phyloP scores from a whole-genome alignment of 2,797 vertebrate genomes.

The Bryconaethiops microstoma region DNA sequence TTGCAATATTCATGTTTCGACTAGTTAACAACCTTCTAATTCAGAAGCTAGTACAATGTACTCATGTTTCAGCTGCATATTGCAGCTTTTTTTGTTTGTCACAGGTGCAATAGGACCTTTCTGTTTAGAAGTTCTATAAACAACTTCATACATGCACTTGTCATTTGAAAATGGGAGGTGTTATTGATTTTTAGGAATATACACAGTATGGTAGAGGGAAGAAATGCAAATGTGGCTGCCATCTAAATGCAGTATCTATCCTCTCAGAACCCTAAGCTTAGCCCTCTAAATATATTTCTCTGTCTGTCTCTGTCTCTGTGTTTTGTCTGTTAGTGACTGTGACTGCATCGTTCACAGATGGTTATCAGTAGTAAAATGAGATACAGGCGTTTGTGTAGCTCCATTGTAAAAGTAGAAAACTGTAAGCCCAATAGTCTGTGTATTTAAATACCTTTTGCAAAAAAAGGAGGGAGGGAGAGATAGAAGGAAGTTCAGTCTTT shows the following conservation, averaged over 20 bases:
- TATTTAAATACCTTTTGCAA: background rate
- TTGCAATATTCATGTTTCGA: too few species aligned
- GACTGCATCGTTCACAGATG: conserved; percentile 7
- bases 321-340: background rate
- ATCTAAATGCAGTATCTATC: conserved; percentile 28
- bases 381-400: background rate
- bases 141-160: background rate
- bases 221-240: conserved; percentile 26
- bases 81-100: too few species aligned
- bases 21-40: too few species aligned
- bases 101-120: too few species aligned
- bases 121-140: too few species aligned
- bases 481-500: too few species aligned
- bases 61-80: too few species aligned
- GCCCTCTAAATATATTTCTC: conserved; percentile 6
- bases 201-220: background rate
- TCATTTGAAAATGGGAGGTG: too few species aligned
- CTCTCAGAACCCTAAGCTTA: background rate
- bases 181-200: background rate
- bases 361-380: conserved; percentile 39
- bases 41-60: too few species aligned
- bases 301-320: background rate
- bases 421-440: too few species aligned
- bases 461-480: too few species aligned
- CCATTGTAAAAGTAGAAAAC: conserved; percentile 5